A percentile compares a stretch with the other conserved stretches of the same genome.
Conservation (phyloP, 2,888 invertebrate genomes). For the Dicyrtomina minuta region DNA sequence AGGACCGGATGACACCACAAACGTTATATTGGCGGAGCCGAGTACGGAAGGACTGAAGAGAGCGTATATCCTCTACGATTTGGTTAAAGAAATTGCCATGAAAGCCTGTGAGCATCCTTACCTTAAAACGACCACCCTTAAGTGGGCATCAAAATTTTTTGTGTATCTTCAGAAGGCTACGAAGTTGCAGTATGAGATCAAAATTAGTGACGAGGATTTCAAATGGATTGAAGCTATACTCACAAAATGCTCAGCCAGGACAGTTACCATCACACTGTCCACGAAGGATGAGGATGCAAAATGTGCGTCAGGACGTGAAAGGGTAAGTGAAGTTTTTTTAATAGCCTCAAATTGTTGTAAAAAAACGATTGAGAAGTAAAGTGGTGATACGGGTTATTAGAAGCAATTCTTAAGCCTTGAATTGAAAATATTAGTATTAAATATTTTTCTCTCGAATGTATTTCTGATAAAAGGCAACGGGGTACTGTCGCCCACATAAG, state of each 20-base stretch:
- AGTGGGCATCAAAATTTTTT: constrained; percentile 34
- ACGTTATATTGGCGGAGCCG: neutral
- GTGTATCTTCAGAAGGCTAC: constrained; percentile 45
- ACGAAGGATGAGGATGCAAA: neutral
- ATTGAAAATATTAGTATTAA: neutral
- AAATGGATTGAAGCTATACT: constrained; percentile 47
- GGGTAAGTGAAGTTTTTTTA: neutral
- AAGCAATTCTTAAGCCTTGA: too few species aligned
- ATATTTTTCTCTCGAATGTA: neutral
- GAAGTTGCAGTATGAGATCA: constrained; percentile 42
- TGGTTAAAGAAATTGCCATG: constrained; percentile 10
- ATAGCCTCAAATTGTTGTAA: too few species aligned
- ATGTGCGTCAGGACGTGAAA: neutral
- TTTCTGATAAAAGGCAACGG: constrained; percentile 33
- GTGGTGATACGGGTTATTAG: too few species aligned
- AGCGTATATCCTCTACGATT: neutral
- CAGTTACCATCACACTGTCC: neutral
- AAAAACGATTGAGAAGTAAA: too few species aligned
- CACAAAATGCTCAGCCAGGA: constrained; percentile 27
- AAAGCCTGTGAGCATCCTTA: neutral
- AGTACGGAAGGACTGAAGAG: neutral
- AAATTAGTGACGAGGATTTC: constrained; percentile 36
- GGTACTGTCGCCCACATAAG: constrained; percentile 31
- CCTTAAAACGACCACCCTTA: neutral
- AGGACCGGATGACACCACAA: neutral